Conservation (phyloP, 2,113 vertebrate genomes). For the Aegithalos caudatus region DNA sequence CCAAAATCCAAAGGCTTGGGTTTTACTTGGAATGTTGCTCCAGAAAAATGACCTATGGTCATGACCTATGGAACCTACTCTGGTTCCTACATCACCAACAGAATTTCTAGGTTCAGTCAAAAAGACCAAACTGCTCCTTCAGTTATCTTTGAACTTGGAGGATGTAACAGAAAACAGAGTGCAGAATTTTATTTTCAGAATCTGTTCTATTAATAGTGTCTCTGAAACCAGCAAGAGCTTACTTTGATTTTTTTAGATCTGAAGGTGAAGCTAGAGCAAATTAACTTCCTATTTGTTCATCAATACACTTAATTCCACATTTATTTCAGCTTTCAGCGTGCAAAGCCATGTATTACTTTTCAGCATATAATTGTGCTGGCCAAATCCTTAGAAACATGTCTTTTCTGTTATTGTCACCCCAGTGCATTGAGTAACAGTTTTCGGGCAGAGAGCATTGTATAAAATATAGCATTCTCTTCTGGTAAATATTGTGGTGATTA, state of each 20-base stretch:
- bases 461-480: slow-evolving; percentile 12
- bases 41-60: background rate
- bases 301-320: background rate
- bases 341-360: background rate
- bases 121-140: background rate
- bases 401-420: background rate
- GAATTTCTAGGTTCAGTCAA: background rate
- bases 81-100: background rate
- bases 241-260: background rate
- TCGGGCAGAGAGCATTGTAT: background rate
- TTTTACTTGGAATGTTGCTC: background rate
- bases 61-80: background rate
- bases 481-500: slow-evolving; percentile 9
- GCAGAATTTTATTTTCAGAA: background rate
- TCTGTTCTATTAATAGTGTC: background rate
- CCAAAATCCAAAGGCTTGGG: background rate
- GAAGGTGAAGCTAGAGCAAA: background rate
- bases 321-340: background rate
- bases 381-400: background rate
- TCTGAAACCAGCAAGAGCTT: background rate
- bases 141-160: background rate
- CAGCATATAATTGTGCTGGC: background rate
- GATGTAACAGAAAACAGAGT: background rate
- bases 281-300: background rate
- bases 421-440: background rate